Evolutionary conservation across 2,113 vertebrate species (phyloP).

Genomic region (Nycticorax nycticorax): DNA sequence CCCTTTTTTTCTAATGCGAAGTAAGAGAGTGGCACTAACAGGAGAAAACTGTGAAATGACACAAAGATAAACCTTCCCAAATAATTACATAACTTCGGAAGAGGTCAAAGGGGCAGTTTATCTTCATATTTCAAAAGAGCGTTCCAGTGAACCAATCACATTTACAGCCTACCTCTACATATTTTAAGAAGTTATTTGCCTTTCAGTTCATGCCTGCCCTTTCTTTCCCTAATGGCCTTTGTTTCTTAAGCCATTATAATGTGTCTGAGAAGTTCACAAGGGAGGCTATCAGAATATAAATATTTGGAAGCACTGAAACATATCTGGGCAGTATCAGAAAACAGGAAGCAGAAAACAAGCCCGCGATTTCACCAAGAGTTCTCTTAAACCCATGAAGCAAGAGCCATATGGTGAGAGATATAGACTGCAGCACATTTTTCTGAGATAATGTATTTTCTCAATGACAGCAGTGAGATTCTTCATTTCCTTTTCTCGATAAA

Average conservation of each 20-base stretch:
- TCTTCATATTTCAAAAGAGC: constrained; percentile 53
- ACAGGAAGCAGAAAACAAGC: constrained; percentile 5
- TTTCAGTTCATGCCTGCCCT: constrained; percentile 25
- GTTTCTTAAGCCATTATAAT: constrained; percentile 17
- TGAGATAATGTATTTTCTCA: constrained; percentile 21
- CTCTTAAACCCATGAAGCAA: constrained; percentile 9
- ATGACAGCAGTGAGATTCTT: constrained; percentile 8
- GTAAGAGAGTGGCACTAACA: constrained; percentile 38
- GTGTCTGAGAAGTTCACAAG: constrained; percentile 1
- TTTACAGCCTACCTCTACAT: constrained; percentile 18
- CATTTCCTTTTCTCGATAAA: not conserved
- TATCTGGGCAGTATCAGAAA: constrained; percentile 33
- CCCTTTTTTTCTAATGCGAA: not conserved
- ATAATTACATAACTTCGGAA: constrained; percentile 47
- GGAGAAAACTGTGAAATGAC: constrained; percentile 29
- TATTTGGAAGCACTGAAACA: constrained; percentile 39
- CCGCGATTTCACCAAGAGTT: constrained; percentile 1
- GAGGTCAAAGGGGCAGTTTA: constrained; percentile 55
- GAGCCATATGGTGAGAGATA: constrained; percentile 23
- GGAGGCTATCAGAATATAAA: constrained; percentile 44
- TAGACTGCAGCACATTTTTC: not conserved
- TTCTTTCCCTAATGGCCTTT: constrained; percentile 28
- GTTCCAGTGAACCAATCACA: not conserved
- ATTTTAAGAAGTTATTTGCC: constrained; percentile 54
- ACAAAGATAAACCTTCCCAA: constrained; percentile 50